Base-by-base conservation (phyloP, 1,140 invertebrate genomes). In the Drosophila repletoides region DNA sequence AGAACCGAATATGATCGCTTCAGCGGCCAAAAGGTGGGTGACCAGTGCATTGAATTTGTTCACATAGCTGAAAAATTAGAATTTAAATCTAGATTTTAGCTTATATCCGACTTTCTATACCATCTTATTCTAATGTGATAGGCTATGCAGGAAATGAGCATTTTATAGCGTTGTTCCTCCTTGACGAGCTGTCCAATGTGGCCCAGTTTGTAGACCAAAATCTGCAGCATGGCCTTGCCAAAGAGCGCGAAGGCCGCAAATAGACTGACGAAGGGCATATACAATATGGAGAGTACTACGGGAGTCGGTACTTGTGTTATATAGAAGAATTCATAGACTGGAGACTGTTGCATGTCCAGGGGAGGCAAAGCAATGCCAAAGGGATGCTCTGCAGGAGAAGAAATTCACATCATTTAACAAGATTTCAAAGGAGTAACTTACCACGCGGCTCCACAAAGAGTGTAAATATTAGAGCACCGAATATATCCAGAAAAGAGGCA, bases 181-280 rank as follows among this genome's bases (percentile, higher is more conserved):
- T 55, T 10, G 14, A 14, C 9, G 7, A 64, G 17, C 24, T 22
- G 2, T 2, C 10, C 53, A 43, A 76, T 86, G 15, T 48, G 49
- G 0, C 10, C 9, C 58, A 86, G 33, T 38, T 64, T 64, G 38
- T 76, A 48, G 29, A 61, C 71, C 56, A 90, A 28, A 38, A 90
- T 86, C 28, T 72, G 65, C 1, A 90, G 60, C 53, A 83, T 60
- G 3, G 79, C 68, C 17, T 72, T 74, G 1, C 81, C 88, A 17
- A 90, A 90, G 66, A 89, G 75, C 14, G 88, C 72, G 49, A 89
- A 73, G 2, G 81, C 71, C 7, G 71, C 88, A 34, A 90, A 89
- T 10, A 89, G 60, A 52, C 72, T 88, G 3, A 89, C 79, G 59
- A 88, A 90, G 1, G 88, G 86, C 88, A 90, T 88, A 33, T 90